Evolutionary conservation across 2,888 invertebrate species (phyloP), one percentile per base, ranked within the genome.

Genomic region (Ectropis crepuscularia): DNA sequence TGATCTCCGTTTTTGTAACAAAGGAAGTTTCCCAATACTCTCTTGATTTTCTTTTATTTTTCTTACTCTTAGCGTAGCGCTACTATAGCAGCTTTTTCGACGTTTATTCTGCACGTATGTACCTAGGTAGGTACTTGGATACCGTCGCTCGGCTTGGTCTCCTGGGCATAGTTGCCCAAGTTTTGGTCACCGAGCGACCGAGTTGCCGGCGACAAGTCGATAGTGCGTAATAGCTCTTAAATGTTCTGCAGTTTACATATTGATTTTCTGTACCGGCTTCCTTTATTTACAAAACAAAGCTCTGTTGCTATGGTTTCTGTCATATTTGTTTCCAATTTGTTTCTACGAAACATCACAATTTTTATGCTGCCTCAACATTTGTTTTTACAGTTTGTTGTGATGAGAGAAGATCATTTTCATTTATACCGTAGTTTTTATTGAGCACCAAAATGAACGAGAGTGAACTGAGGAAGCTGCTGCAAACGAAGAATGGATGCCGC

Each of bases 401-500:
- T 67, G 16, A 28, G 16, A 28, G 16, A 28, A 28, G 16, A 28
- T 28, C 1, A 28, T 28, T 28, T 28, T 28, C 16, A 4, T 28
- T 28, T 28, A 28, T 28, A 28, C 16, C 16, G 4, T 70, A 64
- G 70, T 72, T 51, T 58, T 68, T 68, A 28, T 55, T 45, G 61
- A 48, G 46, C 55, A 45, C 5, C 36, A 76, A 69, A 69, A 92
- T 92, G 92, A 80, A 92, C 45, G 92, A 92, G 66, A 85, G 90
- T 38, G 90, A 93, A 48, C 64, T 93, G 37, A 82, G 90, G 47
- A 91, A 89, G 71, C 77, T 93, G 6, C 73, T 92, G 67, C 84
- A 82, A 63, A 89, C 92, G 51, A 93, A 91, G 78, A 89, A 90
- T 82, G 90, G 90, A 16, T 90, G 92, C 68, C 79, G 87, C 28